Conservation (phyloP, 2,797 vertebrate genomes). For the Vultur gryphus region DNA sequence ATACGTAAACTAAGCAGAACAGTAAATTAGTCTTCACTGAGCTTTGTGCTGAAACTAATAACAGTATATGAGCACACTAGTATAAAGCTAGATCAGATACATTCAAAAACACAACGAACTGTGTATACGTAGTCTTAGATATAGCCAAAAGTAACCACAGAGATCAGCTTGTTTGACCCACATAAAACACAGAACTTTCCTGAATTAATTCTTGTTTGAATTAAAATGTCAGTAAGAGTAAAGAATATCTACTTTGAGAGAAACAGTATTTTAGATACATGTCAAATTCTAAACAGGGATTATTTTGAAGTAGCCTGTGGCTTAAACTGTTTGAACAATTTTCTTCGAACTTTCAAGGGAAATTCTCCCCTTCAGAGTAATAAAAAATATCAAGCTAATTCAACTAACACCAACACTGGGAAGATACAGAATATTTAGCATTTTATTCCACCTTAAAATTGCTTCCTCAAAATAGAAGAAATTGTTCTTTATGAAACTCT, state of each 20-base stretch:
- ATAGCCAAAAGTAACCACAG: background rate
- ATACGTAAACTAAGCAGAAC: background rate
- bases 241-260: background rate
- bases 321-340: background rate
- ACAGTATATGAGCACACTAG: background rate
- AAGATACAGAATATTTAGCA: background rate
- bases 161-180: background rate
- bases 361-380: background rate
- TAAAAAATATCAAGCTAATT: background rate
- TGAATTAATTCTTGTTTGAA: background rate
- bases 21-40: background rate
- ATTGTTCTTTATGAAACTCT: background rate
- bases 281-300: background rate
- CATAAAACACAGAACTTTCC: background rate
- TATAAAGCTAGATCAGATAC: background rate
- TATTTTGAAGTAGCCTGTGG: background rate
- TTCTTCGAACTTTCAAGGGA: background rate
- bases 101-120: background rate
- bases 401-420: background rate
- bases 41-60: background rate
- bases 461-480: background rate
- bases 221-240: background rate
- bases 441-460: background rate
- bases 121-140: background rate
- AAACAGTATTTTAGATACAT: background rate